Evolutionary conservation across 2,797 vertebrate species (phyloP), one percentile per base, ranked within the genome.

Genomic region (Echiichthys vipera): DNA sequence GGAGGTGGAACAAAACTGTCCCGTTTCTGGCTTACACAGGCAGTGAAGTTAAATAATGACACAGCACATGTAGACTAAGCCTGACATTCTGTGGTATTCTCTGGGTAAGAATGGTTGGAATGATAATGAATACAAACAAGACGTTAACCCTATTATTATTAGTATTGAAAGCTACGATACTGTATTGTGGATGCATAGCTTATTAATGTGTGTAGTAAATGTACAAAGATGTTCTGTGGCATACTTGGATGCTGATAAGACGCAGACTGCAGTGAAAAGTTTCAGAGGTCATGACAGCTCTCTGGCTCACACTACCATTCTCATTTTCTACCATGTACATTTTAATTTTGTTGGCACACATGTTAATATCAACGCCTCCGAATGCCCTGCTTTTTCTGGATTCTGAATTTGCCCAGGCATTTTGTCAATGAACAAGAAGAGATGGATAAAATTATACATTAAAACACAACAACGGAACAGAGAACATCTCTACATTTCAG

Each of bases 1-100:
- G 75, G 74, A 81, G 75, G 75, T 65, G 83, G 78, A 75, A 77
- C 53, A 69, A 77, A 84, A 71, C 42, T 32, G 46, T 39, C n/a
- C 53, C 55, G 27, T 73, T 72, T 85, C 62, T 81, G 74, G 77
- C 58, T 39, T 47, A 49, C 51, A 22, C 46, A 36, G 42, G 29
- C 51, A 39, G 65, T 10, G 2, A 54, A 78, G 47, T 55, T 81
- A 56, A 77, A 76, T 58, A 68, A 76, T 67, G 61, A 74, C 20
- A 64, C 29, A 34, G 70, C 34, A 34, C 29, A 74, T 53, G 42
- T 66, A 27, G 34, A 11, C 34, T 36, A 65, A 74, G 7, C 42
- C 40, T 53, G 57, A 65, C 25, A 78, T 20, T 63, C 6, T 22
- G 24, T 32, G 43, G 27, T 77, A 50, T 40, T 71, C 74, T 66